A percentile compares a stretch with the other conserved stretches of the same genome.
Conservation (phyloP, 2,888 invertebrate genomes). For the Chorisops tibialis region DNA sequence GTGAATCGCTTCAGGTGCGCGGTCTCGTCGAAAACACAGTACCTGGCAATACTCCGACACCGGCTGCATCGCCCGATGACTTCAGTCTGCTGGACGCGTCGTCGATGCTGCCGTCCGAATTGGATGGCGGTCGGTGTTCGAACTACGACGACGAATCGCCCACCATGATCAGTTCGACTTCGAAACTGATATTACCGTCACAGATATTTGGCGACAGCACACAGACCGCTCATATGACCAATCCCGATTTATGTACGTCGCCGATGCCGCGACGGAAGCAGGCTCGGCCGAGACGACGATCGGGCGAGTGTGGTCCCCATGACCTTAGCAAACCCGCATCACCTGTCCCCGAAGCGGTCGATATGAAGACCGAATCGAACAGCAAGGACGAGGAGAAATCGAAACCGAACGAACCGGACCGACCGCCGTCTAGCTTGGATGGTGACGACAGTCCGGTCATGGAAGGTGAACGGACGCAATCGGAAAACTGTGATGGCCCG, state of each 20-base stretch:
- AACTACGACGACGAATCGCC: conserved; percentile 52
- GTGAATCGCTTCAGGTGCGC: conserved; percentile 80
- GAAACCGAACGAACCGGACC: conserved; percentile 18
- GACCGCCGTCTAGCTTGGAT: background rate
- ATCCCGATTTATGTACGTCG: conserved; percentile 62
- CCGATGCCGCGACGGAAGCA: conserved; percentile 83
- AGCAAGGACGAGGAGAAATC: conserved; percentile 45
- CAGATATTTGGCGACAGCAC: conserved; percentile 48
- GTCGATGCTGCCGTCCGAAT: conserved; percentile 45
- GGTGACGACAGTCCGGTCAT: background rate
- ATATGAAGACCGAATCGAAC: conserved; percentile 56
- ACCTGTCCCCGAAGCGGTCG: conserved; percentile 41
- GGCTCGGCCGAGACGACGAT: conserved; percentile 78
- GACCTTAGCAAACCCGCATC: conserved; percentile 55
- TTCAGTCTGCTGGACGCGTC: conserved; percentile 46
- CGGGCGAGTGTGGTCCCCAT: conserved; percentile 69
- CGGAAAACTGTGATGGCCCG: conserved; percentile 44
- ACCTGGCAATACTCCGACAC: conserved; percentile 51
- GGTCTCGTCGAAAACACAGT: conserved; percentile 66
- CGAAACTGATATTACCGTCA: conserved; percentile 48
- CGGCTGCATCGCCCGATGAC: conserved; percentile 50
- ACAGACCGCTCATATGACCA: conserved; percentile 48
- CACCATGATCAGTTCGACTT: conserved; percentile 46
- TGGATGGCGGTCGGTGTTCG: conserved; percentile 43
- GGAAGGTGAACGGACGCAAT: background rate